Conservation (phyloP, 1,140 invertebrate genomes). For the Zaprionus lachaisei region DNA sequence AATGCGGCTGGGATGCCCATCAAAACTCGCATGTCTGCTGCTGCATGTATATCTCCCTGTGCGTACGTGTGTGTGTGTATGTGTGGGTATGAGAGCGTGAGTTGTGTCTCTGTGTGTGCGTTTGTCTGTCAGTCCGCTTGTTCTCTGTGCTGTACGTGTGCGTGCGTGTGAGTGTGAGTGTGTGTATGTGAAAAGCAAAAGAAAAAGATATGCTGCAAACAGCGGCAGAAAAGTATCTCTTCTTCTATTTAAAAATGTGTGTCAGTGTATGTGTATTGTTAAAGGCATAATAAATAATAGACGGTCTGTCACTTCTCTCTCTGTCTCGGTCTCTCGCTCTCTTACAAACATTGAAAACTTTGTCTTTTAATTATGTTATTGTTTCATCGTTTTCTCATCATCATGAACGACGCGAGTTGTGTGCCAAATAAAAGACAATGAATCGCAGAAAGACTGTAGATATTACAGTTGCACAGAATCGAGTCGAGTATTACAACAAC, state of each 20-base stretch:
- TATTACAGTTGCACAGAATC: constrained; percentile 36
- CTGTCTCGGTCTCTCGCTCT: constrained; percentile 13
- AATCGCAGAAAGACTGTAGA: constrained; percentile 49
- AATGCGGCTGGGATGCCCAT: constrained; percentile 18
- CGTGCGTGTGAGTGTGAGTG: constrained; percentile 28
- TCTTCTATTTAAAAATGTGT: constrained; percentile 82
- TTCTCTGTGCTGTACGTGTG: constrained; percentile 22
- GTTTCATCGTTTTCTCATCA: constrained; percentile 73
- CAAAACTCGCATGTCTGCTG: constrained; percentile 44
- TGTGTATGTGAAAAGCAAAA: constrained; percentile 59
- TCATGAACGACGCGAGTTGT: constrained; percentile 59
- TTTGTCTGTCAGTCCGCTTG: constrained; percentile 37
- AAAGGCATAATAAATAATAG: constrained; percentile 78
- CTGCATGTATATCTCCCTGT: constrained; percentile 12
- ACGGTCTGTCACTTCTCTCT: constrained; percentile 32
- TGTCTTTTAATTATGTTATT: constrained; percentile 64
- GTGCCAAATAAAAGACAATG: constrained; percentile 68
- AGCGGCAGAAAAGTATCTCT: constrained; percentile 71
- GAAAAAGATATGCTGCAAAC: constrained; percentile 75
- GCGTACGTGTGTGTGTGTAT: constrained; percentile 12
- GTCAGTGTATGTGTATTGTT: constrained; percentile 75
- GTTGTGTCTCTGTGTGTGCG: constrained; percentile 19
- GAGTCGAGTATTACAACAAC: constrained; percentile 56
- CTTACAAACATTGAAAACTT: constrained; percentile 61
- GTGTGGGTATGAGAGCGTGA: constrained; percentile 12